Evolutionary conservation across 1,140 invertebrate species (phyloP), one percentile per base, ranked within the genome.

Genomic region (Calycopis cecrops): DNA sequence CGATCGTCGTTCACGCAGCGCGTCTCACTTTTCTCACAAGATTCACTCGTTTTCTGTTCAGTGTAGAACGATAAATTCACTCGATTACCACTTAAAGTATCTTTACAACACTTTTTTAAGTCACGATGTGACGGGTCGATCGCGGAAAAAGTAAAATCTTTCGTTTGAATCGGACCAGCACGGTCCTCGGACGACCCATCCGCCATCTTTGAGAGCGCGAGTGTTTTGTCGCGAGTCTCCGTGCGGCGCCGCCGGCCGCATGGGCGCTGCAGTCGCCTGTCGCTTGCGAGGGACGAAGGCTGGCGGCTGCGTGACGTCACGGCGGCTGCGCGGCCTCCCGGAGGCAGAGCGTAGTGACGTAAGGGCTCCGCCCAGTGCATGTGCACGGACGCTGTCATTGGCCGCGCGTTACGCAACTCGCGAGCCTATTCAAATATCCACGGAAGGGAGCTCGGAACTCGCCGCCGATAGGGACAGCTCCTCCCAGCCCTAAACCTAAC

Each of bases 161-260:
- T 72, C 68, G 75, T 69, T 80, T 72, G 75, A 71, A 70, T 68
- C 72, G 71, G 74, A 61, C 65, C 75, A 71, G 70, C 66, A 56
- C 78, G 68, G 54, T 72, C 63, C 57, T 75, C 75, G 60, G 73
- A 67, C 78, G 79, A 85, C 80, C 84, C 86, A 84, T 88, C 85
- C 86, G 85, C 85, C 87, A 88, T 88, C 80, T 87, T 88, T 84
- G 76, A 85, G 79, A 74, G 79, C 77, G 69, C 79, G 79, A 86
- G 76, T 85, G 84, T 86, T 86, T 88, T 87, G 84, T 85, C 77
- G 72, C 62, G 57, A 69, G 77, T 85, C 84, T 77, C 67, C 54
- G 59, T 60, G 63, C 57, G 71, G 55, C 67, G 69, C 80, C 84
- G 62, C 73, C 37, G 59, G 56, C 70, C 60, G 74, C 69, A 71